phyloP scores from a whole-genome alignment of 2,888 invertebrate species.

The Caenorhabditis sulstoni region DNA sequence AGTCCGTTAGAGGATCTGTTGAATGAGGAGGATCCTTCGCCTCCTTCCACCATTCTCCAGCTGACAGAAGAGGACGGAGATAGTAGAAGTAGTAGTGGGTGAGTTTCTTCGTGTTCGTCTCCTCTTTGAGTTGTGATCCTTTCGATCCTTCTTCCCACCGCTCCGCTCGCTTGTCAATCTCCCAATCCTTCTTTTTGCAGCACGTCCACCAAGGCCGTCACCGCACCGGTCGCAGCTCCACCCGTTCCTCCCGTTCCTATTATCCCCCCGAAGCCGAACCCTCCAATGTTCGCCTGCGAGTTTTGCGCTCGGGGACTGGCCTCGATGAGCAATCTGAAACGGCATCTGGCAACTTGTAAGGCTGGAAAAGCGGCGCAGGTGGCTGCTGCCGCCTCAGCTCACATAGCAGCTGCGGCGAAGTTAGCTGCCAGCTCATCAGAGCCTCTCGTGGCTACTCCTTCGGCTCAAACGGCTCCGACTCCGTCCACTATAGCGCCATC shows the following conservation, averaged over 20 bases:
- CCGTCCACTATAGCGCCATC: neutral
- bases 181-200: neutral
- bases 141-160: neutral
- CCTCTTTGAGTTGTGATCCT: neutral
- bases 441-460: slow-evolving; percentile 11
- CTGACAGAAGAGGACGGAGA: slow-evolving; percentile 31
- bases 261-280: neutral
- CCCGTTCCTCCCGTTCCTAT: neutral
- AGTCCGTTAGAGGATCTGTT: slow-evolving; percentile 26
- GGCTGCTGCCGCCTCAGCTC: too few species aligned
- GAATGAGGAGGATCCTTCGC: too few species aligned
- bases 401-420: slow-evolving; percentile 16
- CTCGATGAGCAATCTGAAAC: slow-evolving; percentile 71
- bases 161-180: neutral
- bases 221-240: neutral
- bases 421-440: slow-evolving; percentile 15
- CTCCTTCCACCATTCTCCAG: slow-evolving; percentile 5
- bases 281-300: slow-evolving; percentile 57
- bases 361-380: too few species aligned
- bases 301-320: slow-evolving; percentile 67
- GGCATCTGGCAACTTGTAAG: slow-evolving; percentile 73
- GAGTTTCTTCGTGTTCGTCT: slow-evolving; percentile 13
- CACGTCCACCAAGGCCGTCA: neutral
- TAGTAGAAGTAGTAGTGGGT: slow-evolving; percentile 51
- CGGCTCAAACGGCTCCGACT: slow-evolving; percentile 1